phyloP scores from a whole-genome alignment of 2,797 vertebrate genomes.

The Lithobates sylvaticus region DNA sequence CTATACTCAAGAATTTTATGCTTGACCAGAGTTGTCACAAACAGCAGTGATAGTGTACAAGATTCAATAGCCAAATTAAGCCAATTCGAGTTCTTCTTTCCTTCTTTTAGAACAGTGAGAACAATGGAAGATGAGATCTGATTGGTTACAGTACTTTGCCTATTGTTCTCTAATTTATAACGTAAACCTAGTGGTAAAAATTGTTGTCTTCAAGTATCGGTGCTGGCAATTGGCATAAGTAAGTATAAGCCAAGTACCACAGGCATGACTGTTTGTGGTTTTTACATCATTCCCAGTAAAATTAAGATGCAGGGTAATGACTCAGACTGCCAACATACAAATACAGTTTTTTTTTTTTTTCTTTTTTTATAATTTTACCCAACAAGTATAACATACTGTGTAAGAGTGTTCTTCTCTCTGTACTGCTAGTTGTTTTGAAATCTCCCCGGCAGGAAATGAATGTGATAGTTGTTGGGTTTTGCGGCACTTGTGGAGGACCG shows the following conservation, averaged over 20 bases:
- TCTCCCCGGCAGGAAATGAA: slow-evolving; percentile 73
- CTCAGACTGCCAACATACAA: slow-evolving; percentile 38
- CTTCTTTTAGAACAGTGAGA: too few relatives aligned
- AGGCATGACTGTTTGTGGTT: slow-evolving; percentile 70
- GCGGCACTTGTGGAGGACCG: slow-evolving; percentile 77
- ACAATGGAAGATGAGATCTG: too few relatives aligned
- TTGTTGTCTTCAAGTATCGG: not conserved
- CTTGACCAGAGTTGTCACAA: not conserved
- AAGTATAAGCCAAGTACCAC: slow-evolving; percentile 59
- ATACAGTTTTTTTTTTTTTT: not conserved
- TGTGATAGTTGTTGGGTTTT: slow-evolving; percentile 78
- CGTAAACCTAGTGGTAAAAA: not conserved
- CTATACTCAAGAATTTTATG: too few relatives aligned
- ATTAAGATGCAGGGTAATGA: slow-evolving; percentile 62
- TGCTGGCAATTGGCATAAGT: not conserved
- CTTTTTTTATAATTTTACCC: slow-evolving; percentile 8
- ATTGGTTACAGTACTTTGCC: not conserved
- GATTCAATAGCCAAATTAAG: not conserved
- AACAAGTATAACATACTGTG: not conserved
- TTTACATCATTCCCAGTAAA: slow-evolving; percentile 69
- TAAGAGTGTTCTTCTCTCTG: slow-evolving; percentile 12
- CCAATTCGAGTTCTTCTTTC: not conserved
- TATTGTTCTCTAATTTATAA: too few relatives aligned
- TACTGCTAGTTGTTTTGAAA: slow-evolving; percentile 67
- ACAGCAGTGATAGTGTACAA: not conserved